Evolutionary conservation across 2,113 vertebrate genomes (phyloP).

Genomic region (Laterallus jamaicensis): DNA sequence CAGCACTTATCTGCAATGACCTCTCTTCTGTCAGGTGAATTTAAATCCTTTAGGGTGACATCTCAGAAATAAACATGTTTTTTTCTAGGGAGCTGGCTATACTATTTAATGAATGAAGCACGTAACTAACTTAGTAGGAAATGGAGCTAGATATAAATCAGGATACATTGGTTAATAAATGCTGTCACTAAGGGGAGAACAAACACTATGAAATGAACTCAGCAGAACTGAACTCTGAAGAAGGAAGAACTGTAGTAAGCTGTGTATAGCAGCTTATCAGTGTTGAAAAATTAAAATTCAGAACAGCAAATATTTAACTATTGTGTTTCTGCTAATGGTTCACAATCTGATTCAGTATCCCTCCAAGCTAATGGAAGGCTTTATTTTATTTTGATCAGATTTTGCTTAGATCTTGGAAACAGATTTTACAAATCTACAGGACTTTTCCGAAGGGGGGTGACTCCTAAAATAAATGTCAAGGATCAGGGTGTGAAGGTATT

Average conservation of each 20-base stretch:
- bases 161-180: not conserved
- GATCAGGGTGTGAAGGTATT: not conserved
- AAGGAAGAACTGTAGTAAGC: not conserved
- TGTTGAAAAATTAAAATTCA: not conserved
- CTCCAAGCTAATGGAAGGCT: not conserved
- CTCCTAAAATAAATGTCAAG: not conserved
- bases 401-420: not conserved
- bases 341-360: not conserved
- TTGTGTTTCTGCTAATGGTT: not conserved
- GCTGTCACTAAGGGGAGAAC: not conserved
- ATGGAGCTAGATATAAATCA: not conserved
- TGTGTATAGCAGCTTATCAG: not conserved
- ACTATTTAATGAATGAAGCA: not conserved
- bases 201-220: not conserved
- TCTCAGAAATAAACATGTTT: not conserved
- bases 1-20: not conserved
- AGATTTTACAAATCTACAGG: not conserved
- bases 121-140: not conserved
- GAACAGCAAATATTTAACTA: not conserved
- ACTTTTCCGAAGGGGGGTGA: not conserved
- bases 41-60: not conserved
- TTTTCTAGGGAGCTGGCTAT: not conserved
- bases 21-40: not conserved
- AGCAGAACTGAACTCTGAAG: not conserved
- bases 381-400: not conserved